Evolutionary conservation across 1,140 invertebrate genomes (phyloP).

Genomic region (Danaus plexippus): DNA sequence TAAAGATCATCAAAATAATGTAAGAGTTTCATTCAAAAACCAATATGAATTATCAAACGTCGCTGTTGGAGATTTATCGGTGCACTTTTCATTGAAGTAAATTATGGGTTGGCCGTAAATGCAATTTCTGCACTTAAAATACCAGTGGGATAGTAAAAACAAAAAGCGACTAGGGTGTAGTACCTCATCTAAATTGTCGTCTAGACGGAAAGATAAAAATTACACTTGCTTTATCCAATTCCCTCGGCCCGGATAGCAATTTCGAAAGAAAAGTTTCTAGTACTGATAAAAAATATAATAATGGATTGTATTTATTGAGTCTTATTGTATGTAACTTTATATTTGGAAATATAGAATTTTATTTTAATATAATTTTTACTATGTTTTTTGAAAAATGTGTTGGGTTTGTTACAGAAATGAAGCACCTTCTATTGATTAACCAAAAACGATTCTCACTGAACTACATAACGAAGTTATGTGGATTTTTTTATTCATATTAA

Average conservation of each 20-base stretch:
- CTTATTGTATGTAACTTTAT: no score
- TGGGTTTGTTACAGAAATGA: no score
- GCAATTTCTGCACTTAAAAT: constrained; percentile 12
- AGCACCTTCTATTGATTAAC: no score
- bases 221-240: constrained; percentile 20
- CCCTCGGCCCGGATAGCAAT: constrained; percentile 8
- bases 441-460: no score
- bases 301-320: no score
- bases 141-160: constrained; percentile 5
- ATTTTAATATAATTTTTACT: no score
- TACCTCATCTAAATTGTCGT: constrained; percentile 19
- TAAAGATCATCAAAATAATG: no score
- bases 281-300: constrained; percentile 1
- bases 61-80: constrained; percentile 14
- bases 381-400: no score
- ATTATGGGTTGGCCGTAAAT: constrained; percentile 7
- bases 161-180: constrained; percentile 6
- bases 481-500: no score
- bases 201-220: constrained; percentile 20
- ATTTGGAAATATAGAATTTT: no score
- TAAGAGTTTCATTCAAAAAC: no score
- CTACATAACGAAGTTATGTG: no score
- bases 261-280: constrained; percentile 11
- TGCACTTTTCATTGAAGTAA: constrained; percentile 10
- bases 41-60: constrained; percentile 13